Percentiles rank a stretch among this genome's conserved stretches.
phyloP scores from a whole-genome alignment of 2,113 vertebrate genomes.

The Gambusia holbrooki region DNA sequence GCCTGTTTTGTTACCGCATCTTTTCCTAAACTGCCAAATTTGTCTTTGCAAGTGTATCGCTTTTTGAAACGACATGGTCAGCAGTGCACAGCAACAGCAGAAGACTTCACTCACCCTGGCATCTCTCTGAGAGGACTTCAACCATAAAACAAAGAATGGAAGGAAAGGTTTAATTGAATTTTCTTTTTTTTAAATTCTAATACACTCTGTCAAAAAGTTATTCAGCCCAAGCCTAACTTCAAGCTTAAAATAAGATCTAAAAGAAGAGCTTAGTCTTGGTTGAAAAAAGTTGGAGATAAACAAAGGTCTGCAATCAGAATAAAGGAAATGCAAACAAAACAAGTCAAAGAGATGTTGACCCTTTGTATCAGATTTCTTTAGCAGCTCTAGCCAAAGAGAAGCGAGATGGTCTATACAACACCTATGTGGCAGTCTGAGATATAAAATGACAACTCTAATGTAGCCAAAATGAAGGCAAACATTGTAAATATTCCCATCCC shows the following conservation, averaged over 20 bases:
- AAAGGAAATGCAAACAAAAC: slow-evolving; percentile 66
- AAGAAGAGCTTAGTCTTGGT: no score
- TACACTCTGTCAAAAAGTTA: background rate
- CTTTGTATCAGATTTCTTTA: slow-evolving; percentile 69
- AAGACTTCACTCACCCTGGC: no score
- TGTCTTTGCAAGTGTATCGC: background rate
- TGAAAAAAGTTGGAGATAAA: no score
- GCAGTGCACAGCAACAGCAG: background rate
- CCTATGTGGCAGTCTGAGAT: slow-evolving; percentile 39
- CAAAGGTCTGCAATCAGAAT: slow-evolving; percentile 33
- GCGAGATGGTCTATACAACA: slow-evolving; percentile 26
- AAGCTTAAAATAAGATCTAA: background rate
- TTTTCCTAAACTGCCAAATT: background rate
- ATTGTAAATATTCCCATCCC: slow-evolving; percentile 42
- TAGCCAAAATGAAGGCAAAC: slow-evolving; percentile 45
- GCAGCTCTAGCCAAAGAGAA: slow-evolving; percentile 55
- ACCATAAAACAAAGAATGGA: background rate
- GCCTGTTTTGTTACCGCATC: no score
- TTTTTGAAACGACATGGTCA: background rate
- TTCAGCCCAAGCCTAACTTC: no score
- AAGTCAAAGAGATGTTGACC: slow-evolving; percentile 65
- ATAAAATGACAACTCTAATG: slow-evolving; percentile 24
- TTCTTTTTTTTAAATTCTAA: background rate
- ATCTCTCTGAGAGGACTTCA: background rate
- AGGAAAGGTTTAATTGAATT: no score